Evolutionary conservation across 2,888 invertebrate genomes (phyloP).

Genomic region (Orthosia gothica): DNA sequence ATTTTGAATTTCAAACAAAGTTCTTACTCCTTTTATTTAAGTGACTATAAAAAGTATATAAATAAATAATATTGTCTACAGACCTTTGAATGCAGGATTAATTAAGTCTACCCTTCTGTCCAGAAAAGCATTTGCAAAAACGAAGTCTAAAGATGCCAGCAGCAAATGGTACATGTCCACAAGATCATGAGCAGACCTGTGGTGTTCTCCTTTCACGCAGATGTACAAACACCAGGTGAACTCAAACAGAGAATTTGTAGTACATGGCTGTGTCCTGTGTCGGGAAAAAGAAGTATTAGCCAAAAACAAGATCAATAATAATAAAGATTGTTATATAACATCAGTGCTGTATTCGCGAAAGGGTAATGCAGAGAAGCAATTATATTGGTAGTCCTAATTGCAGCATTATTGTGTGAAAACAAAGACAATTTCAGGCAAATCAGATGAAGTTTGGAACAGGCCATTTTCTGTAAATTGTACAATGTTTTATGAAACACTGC

Average conservation of each 20-base stretch:
- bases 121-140: constrained; percentile 96
- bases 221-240: constrained; percentile 98
- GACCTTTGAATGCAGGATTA: constrained; percentile 95
- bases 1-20: not conserved
- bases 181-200: constrained; percentile 97
- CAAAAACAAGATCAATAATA: not conserved
- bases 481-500: not conserved
- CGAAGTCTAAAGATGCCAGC: constrained; percentile 97
- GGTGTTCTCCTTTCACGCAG: constrained; percentile 96
- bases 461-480: not conserved
- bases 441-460: not conserved
- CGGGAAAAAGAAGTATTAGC: not conserved
- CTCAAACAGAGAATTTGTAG: constrained; percentile 96
- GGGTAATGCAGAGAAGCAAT: too few relatives aligned
- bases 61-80: constrained; percentile 11
- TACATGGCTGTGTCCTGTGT: constrained; percentile 94
- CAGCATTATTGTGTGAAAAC: not conserved
- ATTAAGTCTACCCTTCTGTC: constrained; percentile 96
- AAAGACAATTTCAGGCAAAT: not conserved
- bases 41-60: not conserved
- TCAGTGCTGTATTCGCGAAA: too few relatives aligned
- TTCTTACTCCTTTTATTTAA: not conserved
- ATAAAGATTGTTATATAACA: not conserved
- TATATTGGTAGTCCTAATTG: too few relatives aligned
- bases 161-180: constrained; percentile 98